Base-by-base conservation (phyloP, 2,113 vertebrate species). In the Chloroceryle aenea region DNA sequence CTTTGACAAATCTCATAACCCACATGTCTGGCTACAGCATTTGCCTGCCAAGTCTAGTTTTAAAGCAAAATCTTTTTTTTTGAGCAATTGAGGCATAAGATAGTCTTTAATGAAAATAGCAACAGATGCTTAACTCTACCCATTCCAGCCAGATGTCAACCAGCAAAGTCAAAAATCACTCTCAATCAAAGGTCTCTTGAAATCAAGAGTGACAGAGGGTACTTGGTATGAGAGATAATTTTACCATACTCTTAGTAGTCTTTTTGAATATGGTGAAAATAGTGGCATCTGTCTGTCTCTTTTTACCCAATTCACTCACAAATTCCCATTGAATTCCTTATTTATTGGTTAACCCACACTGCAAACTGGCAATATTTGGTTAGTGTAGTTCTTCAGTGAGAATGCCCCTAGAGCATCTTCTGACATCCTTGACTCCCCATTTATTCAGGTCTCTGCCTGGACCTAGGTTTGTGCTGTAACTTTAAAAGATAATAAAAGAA, bases 111-210 rank as follows among this genome's bases (percentile, higher is more conserved):
- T 84, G 64, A 63, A 89, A 92, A 96, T 80, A 76, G 34, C 40
- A 92, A 40, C 11, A 78, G 93, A 90, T 93, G 90, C 32, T 95
- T 92, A 96, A 92, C 89, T 93, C 82, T 91, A 32, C n/a, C 80
- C 43, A 3, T 95, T 91, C 73, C 94, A 93, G 40, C 42, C 64
- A 85, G 40, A 89, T 79, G 91, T 87, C 82, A 79, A 38, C 67
- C 17, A 48, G 93, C 55, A 58, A 87, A 93, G 17, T 85, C 66
- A 93, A 91, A 78, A 90, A 74, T 71, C 47, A 14, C 67, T 96
- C 95, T 66, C 93, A 21, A 74, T 90, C 80, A 94, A 43, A 79
- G 42, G 20, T 76, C 66, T 92, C 29, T 87, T 82, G 34, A 87
- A 69, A 89, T 87, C 30, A 66, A 4, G 90, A 82, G 79, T 74